Evolutionary conservation across 2,113 vertebrate genomes (phyloP).

Genomic region (Hemicordylus capensis): DNA sequence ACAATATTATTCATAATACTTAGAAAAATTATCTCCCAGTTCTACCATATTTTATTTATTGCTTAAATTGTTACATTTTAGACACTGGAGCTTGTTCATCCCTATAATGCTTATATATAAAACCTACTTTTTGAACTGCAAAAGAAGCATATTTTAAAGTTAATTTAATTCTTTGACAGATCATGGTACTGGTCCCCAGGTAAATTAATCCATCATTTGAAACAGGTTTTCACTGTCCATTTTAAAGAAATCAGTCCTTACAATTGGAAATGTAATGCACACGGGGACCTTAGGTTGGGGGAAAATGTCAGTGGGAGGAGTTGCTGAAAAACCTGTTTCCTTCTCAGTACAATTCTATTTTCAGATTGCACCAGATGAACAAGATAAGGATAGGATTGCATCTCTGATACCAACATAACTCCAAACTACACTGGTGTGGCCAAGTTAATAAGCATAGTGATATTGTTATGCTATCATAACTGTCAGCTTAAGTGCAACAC

Average conservation of each 20-base stretch:
- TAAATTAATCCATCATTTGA: neutral
- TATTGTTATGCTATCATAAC: neutral
- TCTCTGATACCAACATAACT: neutral
- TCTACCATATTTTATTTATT: neutral
- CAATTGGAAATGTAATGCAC: neutral
- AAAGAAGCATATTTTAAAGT: neutral
- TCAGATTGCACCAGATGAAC: neutral
- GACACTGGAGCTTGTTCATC: neutral
- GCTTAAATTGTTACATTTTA: neutral
- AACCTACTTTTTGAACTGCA: neutral
- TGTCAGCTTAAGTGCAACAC: neutral
- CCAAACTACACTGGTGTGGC: neutral
- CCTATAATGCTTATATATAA: neutral
- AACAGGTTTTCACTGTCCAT: neutral
- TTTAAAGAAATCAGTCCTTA: neutral
- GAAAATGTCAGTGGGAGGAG: neutral
- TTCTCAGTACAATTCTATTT: neutral
- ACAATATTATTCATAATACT: neutral
- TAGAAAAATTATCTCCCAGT: neutral
- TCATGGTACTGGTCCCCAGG: neutral
- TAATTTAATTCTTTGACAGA: constrained; percentile 1
- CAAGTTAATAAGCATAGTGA: neutral
- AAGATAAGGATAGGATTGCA: neutral
- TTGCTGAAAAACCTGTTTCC: neutral
- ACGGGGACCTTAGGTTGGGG: neutral